Base-by-base conservation (phyloP, 2,113 vertebrate genomes). In the Aldabrachelys gigantea region DNA sequence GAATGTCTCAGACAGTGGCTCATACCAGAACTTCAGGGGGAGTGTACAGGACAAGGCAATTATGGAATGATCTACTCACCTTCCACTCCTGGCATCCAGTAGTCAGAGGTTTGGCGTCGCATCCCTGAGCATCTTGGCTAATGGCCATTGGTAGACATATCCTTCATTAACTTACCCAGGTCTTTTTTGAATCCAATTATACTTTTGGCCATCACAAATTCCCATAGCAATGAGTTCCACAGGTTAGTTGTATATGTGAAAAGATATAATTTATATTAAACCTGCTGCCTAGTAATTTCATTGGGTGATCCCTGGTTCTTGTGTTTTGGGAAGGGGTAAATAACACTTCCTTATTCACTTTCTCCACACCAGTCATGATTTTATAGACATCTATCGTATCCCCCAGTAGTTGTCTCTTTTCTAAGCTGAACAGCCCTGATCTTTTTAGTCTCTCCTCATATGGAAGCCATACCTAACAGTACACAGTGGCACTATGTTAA, bases 391-490 rank as follows among this genome's bases (percentile, higher is more conserved):
- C 62, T n/a, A n/a, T n/a, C 14, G n/a, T n/a, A 65, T 7, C 7
- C 62, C 31, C 16, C 56, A 1, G 31, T 16, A 62, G 59, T 62
- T 13, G 8, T n/a, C 16, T 35, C 31, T 65, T n/a, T 35, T 35
- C 31, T n/a, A 65, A 65, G 62, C 31, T n/a, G 31, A 65, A 65
- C 31, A 62, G 59, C 29, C 59, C 59, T 62, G 29, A 62, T 62
- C 59, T 62, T 62, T 62, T 13, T 31, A 29, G 29, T 62, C 59
- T 21, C 44, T 62, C 82, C 11, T 14, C 8, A 29, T 4, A 12
- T 6, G 29, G 4, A 7, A 12, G 57, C 25, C 2, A 9, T 88
- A 7, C 24, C 79, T 31, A 10, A 12, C 0, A 8, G 49, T 41
- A 81, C 38, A 79, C n/a, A 53, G 52, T 82, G 41, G 59, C 4